Evolutionary conservation across 2,797 vertebrate genomes (phyloP).

Genomic region (Coilia nasus): DNA sequence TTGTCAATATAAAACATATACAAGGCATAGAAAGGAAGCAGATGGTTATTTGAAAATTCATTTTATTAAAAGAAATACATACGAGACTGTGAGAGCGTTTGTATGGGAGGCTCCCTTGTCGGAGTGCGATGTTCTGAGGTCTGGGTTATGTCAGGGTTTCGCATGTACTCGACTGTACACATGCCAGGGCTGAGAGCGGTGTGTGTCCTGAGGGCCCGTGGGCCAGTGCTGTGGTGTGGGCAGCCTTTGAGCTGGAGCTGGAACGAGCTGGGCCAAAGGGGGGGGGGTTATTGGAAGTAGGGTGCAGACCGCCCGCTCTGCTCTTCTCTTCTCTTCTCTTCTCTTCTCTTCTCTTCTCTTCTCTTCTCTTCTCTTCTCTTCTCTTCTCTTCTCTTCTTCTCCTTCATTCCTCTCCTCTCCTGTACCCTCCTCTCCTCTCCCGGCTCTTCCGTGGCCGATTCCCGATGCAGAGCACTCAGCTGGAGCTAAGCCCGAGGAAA

Average conservation of each 20-base stretch:
- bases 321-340: background rate
- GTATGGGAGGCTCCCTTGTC: background rate
- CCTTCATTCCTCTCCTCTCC: constrained; percentile 14
- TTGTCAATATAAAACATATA: background rate
- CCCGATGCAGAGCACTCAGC: background rate
- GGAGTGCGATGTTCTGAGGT: background rate
- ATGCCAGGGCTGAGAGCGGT: constrained; percentile 68
- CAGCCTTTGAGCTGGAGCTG: constrained; percentile 35
- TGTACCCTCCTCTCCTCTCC: constrained; percentile 9
- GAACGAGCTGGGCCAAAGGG: background rate
- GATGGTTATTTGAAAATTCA: background rate
- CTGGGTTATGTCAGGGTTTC: constrained; percentile 7
- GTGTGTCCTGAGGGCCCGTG: constrained; percentile 62
- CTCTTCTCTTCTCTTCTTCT: constrained; percentile 2
- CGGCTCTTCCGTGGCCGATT: background rate
- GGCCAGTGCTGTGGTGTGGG: background rate
- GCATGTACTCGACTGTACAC: constrained; percentile 45
- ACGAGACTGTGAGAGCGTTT: background rate
- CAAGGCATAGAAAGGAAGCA: background rate
- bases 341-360: constrained; percentile 34
- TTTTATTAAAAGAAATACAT: background rate
- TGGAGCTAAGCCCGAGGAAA: background rate
- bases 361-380: background rate
- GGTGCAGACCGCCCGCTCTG: background rate
- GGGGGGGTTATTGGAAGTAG: background rate